These are phyloP conservation scores for Chaetogeoica ovagalla DNA, from an alignment of 2,888 invertebrate genomes.

Conservation along the genomic window DNA sequence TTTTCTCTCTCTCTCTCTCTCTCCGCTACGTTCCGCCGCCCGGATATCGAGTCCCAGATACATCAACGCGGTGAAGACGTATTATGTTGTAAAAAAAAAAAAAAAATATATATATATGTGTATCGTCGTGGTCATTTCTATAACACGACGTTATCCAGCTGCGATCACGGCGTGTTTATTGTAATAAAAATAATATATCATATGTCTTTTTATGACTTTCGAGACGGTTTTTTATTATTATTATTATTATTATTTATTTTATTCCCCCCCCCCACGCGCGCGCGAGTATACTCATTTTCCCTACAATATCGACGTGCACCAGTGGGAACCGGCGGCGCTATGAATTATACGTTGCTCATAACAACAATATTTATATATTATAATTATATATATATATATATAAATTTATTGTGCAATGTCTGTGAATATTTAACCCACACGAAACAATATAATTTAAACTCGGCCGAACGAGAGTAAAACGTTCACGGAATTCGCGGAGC, in stretches of 20 bases:
- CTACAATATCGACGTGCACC: conserved; percentile 35
- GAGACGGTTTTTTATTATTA: conserved; percentile 30
- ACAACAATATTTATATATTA: conserved; percentile 24
- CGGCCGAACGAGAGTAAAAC: conserved; percentile 16
- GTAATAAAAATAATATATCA: conserved; percentile 53
- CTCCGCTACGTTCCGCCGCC: neutral
- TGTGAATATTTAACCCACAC: conserved; percentile 24
- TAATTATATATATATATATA: neutral
- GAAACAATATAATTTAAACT: conserved; percentile 29
- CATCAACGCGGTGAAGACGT: conserved; percentile 48
- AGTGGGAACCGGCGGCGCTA: conserved; percentile 35
- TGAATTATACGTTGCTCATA: conserved; percentile 15
- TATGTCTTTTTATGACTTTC: conserved; percentile 52
- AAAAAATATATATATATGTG: too few species aligned
- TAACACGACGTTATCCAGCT: conserved; percentile 51
- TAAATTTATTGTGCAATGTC: neutral
- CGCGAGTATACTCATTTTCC: neutral
- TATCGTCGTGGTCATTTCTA: conserved; percentile 49
- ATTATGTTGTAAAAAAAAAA: conserved; percentile 53
- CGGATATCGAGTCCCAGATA: conserved; percentile 44
- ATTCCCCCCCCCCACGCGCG: neutral
- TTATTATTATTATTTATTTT: neutral
- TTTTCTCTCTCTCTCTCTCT: conserved; percentile 21
- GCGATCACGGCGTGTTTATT: conserved; percentile 50
- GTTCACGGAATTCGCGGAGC: conserved; percentile 1